Base-by-base conservation (phyloP, 92 coral and sea anemone species). In the Porites evermanni region DNA sequence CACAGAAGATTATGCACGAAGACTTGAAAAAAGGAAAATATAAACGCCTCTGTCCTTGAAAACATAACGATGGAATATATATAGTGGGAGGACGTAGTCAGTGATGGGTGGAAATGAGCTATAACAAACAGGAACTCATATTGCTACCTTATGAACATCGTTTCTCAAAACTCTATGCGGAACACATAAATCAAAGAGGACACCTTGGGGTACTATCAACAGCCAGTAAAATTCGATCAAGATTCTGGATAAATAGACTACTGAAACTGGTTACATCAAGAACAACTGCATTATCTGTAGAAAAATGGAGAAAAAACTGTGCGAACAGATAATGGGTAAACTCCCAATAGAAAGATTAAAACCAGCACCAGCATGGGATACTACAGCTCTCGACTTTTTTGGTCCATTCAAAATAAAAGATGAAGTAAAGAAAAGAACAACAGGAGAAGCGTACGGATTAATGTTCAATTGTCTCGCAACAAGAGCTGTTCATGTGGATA, bases 21-120 rank as follows among this genome's bases (percentile, higher is more conserved):
- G 79, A 85, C 38, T 47, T 85, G 6, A 59, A 85, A 18, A 67
- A 74, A 59, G 92, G 92, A 29, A 59, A 73, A 23, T 89, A 70
- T 26, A 84, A 84, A 61, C 81, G 82, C 7, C 76, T 89, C 53
- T 78, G 81, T 79, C 88, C 89, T 53, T 21, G 82, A 17, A 44
- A 12, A 5, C 12, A 76, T 23, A 87, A 79, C 23, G 79, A 90
- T 52, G 93, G 90, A 68, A 85, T 90, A 47, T 70, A 58, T 24
- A 90, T 90, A 24, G 93, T 85, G 29, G 85, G 93, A n/a, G 87
- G 79, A 3, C 84, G 87, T 53, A 83, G 59, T 8, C n/a, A 56
- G 72, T 63, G 53, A 54, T 79, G 86, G 90, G 19, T 79, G 58
- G 87, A 90, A 64, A 68, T 80, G 80, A 85, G 84, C 72, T 85